Base-by-base conservation (phyloP, 2,888 invertebrate genomes). In the Drosophila crucigera region DNA sequence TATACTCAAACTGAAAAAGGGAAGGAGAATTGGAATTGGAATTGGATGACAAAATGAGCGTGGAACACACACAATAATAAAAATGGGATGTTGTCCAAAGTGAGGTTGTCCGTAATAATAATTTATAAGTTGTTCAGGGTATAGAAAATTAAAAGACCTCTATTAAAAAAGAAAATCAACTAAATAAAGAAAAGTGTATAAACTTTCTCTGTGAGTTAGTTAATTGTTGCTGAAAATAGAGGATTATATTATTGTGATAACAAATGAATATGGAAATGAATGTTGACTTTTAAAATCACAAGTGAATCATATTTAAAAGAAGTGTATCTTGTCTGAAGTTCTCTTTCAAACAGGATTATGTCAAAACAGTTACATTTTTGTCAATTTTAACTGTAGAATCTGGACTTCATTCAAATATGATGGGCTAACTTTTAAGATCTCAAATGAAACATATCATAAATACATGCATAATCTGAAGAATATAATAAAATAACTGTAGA, bases 101-200 rank as follows among this genome's bases (percentile, higher is more conserved):
- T 49, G n/a, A 54, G 30, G 4, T 47, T 41, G 41, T 30, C 1
- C 16, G 28, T 1, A 39, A 52, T 30, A 50, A 25, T 28, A 41
- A 56, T 33, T 66, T 16, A 50, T 25, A 11, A 14, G 25, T 25
- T 39, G 30, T 28, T n/a, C 33, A 7, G 30, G 39, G 37, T 11
- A 28, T 39, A 19, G 3, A n/a, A 67, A 67, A 47, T 31, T 22
- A 10, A 54, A 35, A 56, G 31, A 10, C 14, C 31, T 35, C 37
- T 64, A 65, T 78, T 72, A 66, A 68, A 68, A 60, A 63, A 43
- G 52, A 25, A 78, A 68, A 73, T 66, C 55, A 54, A n/a, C n/a
- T 37, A 11, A 39, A 50, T 52, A 54, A 69, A 69, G 22, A 69
- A 37, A 69, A 53, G 39, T 28, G n/a, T 11, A 50, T 47, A 16